Percentiles rank a stretch among this genome's conserved stretches.
phyloP scores from a whole-genome alignment of 2,797 vertebrate genomes.

The Cynopterus sphinx region DNA sequence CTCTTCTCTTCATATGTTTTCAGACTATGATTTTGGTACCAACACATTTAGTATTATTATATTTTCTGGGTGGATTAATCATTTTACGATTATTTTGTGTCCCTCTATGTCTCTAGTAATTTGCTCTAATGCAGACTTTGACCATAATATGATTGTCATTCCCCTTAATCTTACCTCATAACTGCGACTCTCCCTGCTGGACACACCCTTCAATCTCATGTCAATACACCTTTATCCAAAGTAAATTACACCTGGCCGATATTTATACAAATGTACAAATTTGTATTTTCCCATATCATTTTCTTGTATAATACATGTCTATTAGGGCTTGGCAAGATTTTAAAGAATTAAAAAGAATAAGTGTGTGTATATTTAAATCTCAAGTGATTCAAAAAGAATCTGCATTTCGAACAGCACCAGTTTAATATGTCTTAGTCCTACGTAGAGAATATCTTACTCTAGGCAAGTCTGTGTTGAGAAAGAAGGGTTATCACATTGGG shows the following conservation, averaged over 20 bases:
- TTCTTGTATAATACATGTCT: not conserved
- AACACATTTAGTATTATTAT: not conserved
- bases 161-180: not conserved
- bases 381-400: not conserved
- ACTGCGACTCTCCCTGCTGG: not conserved
- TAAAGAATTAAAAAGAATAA: not conserved
- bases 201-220: not conserved
- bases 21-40: not conserved
- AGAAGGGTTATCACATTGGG: not conserved
- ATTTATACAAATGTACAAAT: not conserved
- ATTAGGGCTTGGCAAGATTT: not conserved
- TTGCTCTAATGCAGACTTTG: not conserved
- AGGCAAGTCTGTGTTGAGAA: not conserved
- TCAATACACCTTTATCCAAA: not conserved
- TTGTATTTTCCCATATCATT: not conserved
- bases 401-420: not conserved
- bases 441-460: not conserved
- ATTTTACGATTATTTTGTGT: not conserved
- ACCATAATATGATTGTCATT: not conserved
- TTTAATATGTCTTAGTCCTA: not conserved
- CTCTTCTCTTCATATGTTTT: not conserved
- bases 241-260: not conserved
- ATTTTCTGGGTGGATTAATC: not conserved
- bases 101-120: not conserved
- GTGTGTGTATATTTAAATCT: not conserved